phyloP scores from a whole-genome alignment of 2,113 vertebrate species.

The Jaculus jaculus region DNA sequence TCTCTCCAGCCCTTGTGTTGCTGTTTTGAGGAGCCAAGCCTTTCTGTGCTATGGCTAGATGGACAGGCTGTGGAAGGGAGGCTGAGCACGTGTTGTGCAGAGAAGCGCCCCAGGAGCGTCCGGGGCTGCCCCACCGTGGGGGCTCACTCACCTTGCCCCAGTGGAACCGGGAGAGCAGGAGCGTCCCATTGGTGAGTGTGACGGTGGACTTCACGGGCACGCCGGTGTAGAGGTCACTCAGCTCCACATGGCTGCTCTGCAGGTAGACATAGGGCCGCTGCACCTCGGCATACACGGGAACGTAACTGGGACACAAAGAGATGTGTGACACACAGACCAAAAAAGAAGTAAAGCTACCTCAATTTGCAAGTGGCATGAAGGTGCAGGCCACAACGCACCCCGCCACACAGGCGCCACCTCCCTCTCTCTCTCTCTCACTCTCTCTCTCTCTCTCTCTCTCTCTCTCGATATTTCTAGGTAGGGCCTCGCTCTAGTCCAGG shows the following conservation, averaged over 20 bases:
- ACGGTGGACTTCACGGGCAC: conserved; percentile 79
- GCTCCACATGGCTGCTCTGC: conserved; percentile 84
- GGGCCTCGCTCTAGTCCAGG: no score
- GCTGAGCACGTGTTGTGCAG: neutral
- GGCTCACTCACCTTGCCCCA: conserved; percentile 87
- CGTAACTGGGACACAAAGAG: conserved; percentile 83
- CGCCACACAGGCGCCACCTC: no score
- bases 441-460: no score
- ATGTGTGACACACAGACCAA: neutral
- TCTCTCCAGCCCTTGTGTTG: no score
- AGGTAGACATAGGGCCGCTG: conserved; percentile 91
- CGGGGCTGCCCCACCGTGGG: rapidly evolving
- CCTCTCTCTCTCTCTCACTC: no score
- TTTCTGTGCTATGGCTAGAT: neutral
- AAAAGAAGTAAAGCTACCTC: neutral
- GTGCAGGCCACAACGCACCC: no score
- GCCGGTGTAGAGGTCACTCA: conserved; percentile 89
- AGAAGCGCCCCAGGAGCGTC: neutral
- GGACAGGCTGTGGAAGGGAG: neutral
- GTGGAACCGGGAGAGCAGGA: conserved; percentile 88
- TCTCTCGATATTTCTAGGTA: no score
- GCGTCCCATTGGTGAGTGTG: conserved; percentile 91
- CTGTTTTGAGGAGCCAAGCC: neutral
- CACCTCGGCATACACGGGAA: conserved; percentile 91
- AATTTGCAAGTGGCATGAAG: neutral